Percentiles rank a stretch among this genome's conserved stretches.
Evolutionary conservation across 2,113 vertebrate genomes (phyloP).

Genomic region (Verasper variegatus): DNA sequence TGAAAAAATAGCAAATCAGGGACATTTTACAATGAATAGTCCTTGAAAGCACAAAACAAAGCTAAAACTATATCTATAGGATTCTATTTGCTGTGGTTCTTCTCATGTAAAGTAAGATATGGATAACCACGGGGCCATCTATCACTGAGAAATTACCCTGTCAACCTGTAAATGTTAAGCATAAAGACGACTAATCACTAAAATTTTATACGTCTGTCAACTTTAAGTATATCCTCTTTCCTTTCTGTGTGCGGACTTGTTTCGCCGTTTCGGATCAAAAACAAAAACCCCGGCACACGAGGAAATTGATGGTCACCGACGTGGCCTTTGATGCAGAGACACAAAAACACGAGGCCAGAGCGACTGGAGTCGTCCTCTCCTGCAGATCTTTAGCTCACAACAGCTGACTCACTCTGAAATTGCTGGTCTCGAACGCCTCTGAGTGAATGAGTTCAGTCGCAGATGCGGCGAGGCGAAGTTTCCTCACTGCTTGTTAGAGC

Average conservation of each 20-base stretch:
- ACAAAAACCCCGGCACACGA: not conserved
- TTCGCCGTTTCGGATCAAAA: slow-evolving; percentile 27
- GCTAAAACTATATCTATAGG: not conserved
- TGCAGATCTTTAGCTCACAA: slow-evolving; percentile 41
- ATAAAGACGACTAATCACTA: not conserved
- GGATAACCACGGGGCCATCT: not conserved
- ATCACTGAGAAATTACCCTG: not conserved
- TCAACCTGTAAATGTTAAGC: slow-evolving; percentile 3
- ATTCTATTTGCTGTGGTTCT: too few relatives aligned
- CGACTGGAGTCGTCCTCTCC: slow-evolving; percentile 34
- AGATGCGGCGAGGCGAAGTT: slow-evolving; percentile 75
- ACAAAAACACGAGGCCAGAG: slow-evolving; percentile 23
- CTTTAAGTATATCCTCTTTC: not conserved
- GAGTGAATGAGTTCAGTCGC: slow-evolving; percentile 68
- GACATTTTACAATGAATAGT: not conserved
- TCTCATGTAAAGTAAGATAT: not conserved
- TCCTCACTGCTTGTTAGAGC: slow-evolving; percentile 80
- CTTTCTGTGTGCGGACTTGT: slow-evolving; percentile 25
- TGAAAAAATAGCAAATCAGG: not conserved
- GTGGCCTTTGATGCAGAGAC: slow-evolving; percentile 46
- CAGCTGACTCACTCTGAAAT: slow-evolving; percentile 72
- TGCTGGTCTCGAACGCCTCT: slow-evolving; percentile 68
- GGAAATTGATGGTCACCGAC: slow-evolving; percentile 39
- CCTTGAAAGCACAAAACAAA: not conserved
- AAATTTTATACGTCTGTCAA: not conserved